Conservation (phyloP, 2,797 vertebrate species). For the Danio albolineatus region DNA sequence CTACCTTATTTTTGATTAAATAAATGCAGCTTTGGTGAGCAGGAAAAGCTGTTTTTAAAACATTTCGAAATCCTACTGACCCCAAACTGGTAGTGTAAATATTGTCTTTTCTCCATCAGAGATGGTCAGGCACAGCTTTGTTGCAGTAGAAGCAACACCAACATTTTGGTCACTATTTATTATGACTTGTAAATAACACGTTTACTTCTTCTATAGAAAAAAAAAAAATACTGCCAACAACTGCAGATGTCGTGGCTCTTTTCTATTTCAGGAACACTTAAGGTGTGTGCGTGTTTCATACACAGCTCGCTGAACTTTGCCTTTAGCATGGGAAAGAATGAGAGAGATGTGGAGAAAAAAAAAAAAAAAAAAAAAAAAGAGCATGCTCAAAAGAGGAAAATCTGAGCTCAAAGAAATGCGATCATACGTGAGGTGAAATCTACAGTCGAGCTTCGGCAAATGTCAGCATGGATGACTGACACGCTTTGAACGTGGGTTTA, state of each 20-base stretch:
- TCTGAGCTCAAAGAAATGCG: constrained; percentile 66
- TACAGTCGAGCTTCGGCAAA: constrained; percentile 67
- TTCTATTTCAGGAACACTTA: constrained; percentile 64
- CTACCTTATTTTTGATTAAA: no score
- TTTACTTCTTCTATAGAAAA: not conserved
- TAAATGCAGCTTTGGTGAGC: no score
- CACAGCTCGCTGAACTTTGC: constrained; percentile 61
- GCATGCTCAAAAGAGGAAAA: constrained; percentile 67
- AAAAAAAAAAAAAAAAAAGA: constrained; percentile 71
- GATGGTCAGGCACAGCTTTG: not conserved
- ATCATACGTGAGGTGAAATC: constrained; percentile 71
- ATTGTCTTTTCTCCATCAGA: not conserved
- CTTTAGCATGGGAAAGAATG: constrained; percentile 63
- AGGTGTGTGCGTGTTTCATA: constrained; percentile 8
- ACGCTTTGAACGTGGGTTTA: constrained; percentile 40
- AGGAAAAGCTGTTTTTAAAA: no score
- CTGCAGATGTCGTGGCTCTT: constrained; percentile 58
- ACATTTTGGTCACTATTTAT: not conserved
- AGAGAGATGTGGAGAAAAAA: constrained; percentile 58
- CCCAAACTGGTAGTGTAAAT: no score
- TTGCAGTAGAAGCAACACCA: not conserved
- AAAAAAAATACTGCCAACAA: not conserved
- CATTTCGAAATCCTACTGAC: no score
- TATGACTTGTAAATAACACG: not conserved
- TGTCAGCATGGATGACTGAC: constrained; percentile 26